A percentile compares a stretch with the other conserved stretches of the same genome.
Conservation (phyloP, 92 coral and sea anemone species). For the Parazoanthus swiftii region DNA sequence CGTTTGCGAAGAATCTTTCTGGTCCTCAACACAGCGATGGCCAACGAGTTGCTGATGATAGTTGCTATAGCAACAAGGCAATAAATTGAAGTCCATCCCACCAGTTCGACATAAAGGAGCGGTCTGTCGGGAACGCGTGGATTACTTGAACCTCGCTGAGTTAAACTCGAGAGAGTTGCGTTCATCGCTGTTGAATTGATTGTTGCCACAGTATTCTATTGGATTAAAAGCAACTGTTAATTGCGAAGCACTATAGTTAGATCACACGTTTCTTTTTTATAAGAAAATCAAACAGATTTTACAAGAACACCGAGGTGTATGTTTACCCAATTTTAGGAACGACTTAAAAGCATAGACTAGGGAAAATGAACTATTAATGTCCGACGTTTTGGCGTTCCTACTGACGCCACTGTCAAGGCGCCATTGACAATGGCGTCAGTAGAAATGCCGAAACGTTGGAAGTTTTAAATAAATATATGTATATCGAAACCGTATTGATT, state of each 20-base stretch:
- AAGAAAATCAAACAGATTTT: no score
- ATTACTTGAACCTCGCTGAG: background rate
- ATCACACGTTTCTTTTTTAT: no score
- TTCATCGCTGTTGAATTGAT: background rate
- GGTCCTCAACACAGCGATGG: conserved; percentile 36
- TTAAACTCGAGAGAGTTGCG: background rate
- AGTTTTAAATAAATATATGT: no score
- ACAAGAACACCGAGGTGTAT: no score
- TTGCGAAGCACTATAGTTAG: background rate
- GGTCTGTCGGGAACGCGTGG: background rate
- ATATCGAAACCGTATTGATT: no score
- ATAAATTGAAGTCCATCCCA: conserved; percentile 28
- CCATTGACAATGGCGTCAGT: no score
- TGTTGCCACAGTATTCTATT: background rate
- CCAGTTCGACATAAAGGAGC: conserved; percentile 18
- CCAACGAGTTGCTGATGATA: conserved; percentile 17
- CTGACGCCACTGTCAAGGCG: no score
- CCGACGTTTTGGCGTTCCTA: no score
- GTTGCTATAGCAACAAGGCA: conserved; percentile 37
- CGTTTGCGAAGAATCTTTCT: conserved; percentile 30
- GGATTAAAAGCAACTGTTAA: background rate
- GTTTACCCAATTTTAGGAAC: no score
- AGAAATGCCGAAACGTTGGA: no score
- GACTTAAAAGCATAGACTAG: no score
- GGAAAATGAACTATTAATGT: no score